These are phyloP conservation scores for Protaetia brevitarsis DNA, from an alignment of 1,140 invertebrate genomes.

Conservation along the genomic window DNA sequence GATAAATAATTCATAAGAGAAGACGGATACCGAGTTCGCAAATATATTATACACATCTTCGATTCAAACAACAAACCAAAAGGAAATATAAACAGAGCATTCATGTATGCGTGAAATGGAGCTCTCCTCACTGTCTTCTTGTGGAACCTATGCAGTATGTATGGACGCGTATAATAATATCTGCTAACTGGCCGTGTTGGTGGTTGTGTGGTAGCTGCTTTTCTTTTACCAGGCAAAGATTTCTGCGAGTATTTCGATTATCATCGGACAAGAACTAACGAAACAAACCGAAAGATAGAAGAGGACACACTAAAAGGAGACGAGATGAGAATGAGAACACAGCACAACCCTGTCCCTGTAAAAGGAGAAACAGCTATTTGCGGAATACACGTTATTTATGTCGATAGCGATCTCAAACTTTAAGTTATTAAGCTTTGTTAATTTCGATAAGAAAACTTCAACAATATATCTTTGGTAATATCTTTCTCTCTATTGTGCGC, in stretches of 20 bases:
- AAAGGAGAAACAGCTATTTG: constrained; percentile 11
- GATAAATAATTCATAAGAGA: constrained; percentile 16
- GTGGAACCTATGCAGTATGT: too few species aligned
- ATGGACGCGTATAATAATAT: not conserved
- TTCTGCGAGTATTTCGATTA: not conserved
- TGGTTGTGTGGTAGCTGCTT: constrained; percentile 6
- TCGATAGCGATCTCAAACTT: constrained; percentile 16
- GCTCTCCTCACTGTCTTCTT: not conserved
- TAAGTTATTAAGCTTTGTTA: constrained; percentile 18
- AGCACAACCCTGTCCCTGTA: not conserved
- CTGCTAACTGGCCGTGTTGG: too few species aligned
- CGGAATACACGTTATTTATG: constrained; percentile 15
- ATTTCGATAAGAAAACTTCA: constrained; percentile 18
- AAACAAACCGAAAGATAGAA: not conserved
- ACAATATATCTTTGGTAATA: constrained; percentile 13
- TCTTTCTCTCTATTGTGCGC: constrained; percentile 8
- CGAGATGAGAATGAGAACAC: not conserved
- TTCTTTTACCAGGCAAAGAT: not conserved
- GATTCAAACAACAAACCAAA: constrained; percentile 8
- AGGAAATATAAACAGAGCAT: not conserved
- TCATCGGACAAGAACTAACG: not conserved
- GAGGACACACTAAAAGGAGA: not conserved
- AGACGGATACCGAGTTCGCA: constrained; percentile 11
- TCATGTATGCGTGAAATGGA: not conserved
- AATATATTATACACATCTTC: constrained; percentile 17